Conservation (phyloP, 2,797 vertebrate species). For the Chloroceryle inda region DNA sequence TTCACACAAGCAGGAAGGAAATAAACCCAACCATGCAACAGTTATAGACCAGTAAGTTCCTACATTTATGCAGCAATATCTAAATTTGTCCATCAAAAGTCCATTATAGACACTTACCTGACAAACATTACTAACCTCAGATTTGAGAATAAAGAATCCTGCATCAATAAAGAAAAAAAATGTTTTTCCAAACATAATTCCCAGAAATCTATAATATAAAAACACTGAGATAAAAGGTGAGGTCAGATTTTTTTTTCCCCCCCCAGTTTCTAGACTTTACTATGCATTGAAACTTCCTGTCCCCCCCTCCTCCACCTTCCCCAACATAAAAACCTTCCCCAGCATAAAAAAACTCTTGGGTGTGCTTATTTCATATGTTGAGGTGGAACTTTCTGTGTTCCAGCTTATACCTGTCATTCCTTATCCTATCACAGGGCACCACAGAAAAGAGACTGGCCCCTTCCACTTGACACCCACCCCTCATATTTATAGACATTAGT, state of each 20-base stretch:
- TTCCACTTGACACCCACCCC: no score
- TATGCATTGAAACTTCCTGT: not conserved
- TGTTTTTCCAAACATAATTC: not conserved
- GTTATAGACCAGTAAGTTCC: not conserved
- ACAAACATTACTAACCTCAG: slow-evolving; percentile 12
- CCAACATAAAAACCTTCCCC: not conserved
- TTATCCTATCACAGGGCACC: no score
- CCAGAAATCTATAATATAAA: not conserved
- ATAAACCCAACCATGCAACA: not conserved
- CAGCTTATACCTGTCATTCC: no score
- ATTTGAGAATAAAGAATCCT: not conserved
- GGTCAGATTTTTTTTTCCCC: not conserved
- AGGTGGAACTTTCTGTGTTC: no score
- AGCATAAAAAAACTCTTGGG: not conserved
- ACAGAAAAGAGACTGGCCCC: no score
- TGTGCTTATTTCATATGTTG: not conserved
- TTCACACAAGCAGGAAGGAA: not conserved
- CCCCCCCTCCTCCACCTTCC: not conserved
- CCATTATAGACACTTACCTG: not conserved
- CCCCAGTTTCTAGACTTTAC: not conserved
- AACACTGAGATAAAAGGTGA: not conserved
- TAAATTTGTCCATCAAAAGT: not conserved
- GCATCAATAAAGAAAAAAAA: not conserved
- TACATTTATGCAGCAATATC: not conserved
- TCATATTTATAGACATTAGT: no score